These are phyloP conservation scores for Palythoa heliodiscus DNA, from an alignment of 92 coral and sea anemone species.

Conservation along the genomic window DNA sequence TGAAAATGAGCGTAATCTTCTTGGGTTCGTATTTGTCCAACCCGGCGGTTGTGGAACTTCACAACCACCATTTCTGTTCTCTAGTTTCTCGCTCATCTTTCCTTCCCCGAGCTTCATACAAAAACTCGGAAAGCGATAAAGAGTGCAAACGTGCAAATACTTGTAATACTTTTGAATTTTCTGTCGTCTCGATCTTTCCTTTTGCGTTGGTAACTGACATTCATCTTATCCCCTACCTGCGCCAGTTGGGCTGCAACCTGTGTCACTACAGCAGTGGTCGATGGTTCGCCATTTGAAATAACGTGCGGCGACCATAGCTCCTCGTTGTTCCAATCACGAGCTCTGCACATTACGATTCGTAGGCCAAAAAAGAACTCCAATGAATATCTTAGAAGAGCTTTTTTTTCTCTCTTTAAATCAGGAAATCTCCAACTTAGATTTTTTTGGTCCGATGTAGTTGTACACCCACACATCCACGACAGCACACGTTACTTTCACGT, in stretches of 20 bases:
- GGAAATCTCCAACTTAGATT: not conserved
- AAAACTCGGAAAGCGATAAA: constrained; percentile 69
- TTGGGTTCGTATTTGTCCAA: constrained; percentile 18
- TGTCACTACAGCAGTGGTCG: constrained; percentile 63
- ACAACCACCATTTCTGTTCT: not conserved
- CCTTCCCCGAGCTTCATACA: constrained; percentile 27
- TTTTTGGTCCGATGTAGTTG: not conserved
- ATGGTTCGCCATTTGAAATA: constrained; percentile 55
- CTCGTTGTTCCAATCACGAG: constrained; percentile 47
- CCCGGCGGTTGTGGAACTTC: constrained; percentile 15
- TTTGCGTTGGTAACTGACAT: constrained; percentile 67
- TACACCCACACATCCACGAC: not conserved
- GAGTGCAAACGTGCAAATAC: constrained; percentile 73
- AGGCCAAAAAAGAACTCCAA: not conserved
- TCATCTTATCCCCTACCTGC: constrained; percentile 83
- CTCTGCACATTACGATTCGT: constrained; percentile 62
- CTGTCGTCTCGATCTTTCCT: constrained; percentile 60
- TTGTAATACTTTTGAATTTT: constrained; percentile 59
- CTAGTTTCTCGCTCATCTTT: not conserved
- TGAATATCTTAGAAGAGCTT: not conserved
- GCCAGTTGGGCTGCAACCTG: constrained; percentile 86
- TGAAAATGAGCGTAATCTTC: constrained; percentile 21
- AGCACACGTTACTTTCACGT: constrained; percentile 31
- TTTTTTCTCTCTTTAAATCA: not conserved
- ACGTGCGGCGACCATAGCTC: constrained; percentile 44